Percentiles rank a stretch among this genome's conserved stretches.
Evolutionary conservation across 2,797 vertebrate genomes (phyloP).

Genomic region (Perodicticus potto): DNA sequence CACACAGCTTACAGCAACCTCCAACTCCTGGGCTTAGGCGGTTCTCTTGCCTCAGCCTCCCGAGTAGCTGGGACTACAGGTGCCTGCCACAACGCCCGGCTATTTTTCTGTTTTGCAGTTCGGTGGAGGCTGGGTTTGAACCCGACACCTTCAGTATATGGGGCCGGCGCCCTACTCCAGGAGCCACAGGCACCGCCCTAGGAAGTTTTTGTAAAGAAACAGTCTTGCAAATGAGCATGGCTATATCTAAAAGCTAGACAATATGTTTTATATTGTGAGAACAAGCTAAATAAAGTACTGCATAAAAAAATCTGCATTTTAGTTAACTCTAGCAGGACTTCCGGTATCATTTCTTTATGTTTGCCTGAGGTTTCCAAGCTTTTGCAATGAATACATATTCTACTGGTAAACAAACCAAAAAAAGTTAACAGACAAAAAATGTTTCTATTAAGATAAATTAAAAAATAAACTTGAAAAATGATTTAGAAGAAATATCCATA

Average conservation of each 20-base stretch:
- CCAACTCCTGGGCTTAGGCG: too few relatives aligned
- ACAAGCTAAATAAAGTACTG: not conserved
- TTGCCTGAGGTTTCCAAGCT: not conserved
- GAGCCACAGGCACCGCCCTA: not conserved
- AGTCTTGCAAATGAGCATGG: conserved; percentile 20
- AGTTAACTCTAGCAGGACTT: not conserved
- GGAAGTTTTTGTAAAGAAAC: not conserved
- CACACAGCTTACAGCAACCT: too few relatives aligned
- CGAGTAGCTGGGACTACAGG: too few relatives aligned
- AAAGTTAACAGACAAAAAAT: not conserved
- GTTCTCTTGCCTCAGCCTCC: too few relatives aligned
- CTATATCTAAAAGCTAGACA: not conserved
- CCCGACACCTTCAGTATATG: too few relatives aligned
- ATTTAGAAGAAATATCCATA: not conserved
- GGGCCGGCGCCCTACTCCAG: too few relatives aligned
- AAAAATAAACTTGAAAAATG: not conserved
- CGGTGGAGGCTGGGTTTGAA: too few relatives aligned
- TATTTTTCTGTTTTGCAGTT: too few relatives aligned
- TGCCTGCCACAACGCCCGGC: too few relatives aligned
- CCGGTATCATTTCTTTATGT: not conserved
- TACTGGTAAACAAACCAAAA: not conserved
- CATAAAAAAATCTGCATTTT: not conserved
- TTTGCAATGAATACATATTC: conserved; percentile 1
- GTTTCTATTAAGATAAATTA: not conserved
- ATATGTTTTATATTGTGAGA: not conserved